phyloP scores from a whole-genome alignment of 2,888 invertebrate genomes.

The Barypeithes pellucidus region DNA sequence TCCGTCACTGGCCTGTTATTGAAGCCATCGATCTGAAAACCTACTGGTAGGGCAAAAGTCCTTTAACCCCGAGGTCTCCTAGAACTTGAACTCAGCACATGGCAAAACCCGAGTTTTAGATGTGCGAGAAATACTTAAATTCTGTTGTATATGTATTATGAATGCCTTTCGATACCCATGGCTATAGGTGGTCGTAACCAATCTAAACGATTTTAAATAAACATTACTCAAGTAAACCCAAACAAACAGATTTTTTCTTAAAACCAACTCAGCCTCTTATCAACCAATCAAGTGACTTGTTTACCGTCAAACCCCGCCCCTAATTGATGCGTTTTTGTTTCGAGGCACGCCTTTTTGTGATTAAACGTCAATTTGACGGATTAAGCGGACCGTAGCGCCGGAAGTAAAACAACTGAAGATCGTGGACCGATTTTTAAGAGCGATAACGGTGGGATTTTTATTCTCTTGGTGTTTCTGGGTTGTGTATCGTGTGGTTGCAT shows the following conservation, averaged over 20 bases:
- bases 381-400: slow-evolving; percentile 68
- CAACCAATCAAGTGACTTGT: slow-evolving; percentile 66
- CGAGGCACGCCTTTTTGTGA: slow-evolving; percentile 69
- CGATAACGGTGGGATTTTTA: slow-evolving; percentile 15
- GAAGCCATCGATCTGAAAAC: too few relatives aligned
- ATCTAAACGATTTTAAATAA: slow-evolving; percentile 42
- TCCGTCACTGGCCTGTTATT: too few relatives aligned
- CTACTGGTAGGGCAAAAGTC: too few relatives aligned
- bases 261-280: slow-evolving; percentile 48
- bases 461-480: background rate
- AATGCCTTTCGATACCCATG: slow-evolving; percentile 11
- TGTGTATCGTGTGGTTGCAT: slow-evolving; percentile 38
- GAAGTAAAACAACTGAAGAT: slow-evolving; percentile 62
- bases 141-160: too few relatives aligned
- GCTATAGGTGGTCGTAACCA: background rate
- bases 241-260: slow-evolving; percentile 40
- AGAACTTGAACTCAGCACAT: too few relatives aligned
- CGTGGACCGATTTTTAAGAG: slow-evolving; percentile 36
- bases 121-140: too few relatives aligned
- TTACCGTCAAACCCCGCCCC: slow-evolving; percentile 62
- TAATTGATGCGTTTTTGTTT: slow-evolving; percentile 68
- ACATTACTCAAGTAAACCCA: slow-evolving; percentile 46
- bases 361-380: slow-evolving; percentile 70
- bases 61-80: too few relatives aligned
- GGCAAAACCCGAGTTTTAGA: too few relatives aligned